Evolutionary conservation across 1,140 invertebrate species (phyloP).

Genomic region (Megathymus violae): DNA sequence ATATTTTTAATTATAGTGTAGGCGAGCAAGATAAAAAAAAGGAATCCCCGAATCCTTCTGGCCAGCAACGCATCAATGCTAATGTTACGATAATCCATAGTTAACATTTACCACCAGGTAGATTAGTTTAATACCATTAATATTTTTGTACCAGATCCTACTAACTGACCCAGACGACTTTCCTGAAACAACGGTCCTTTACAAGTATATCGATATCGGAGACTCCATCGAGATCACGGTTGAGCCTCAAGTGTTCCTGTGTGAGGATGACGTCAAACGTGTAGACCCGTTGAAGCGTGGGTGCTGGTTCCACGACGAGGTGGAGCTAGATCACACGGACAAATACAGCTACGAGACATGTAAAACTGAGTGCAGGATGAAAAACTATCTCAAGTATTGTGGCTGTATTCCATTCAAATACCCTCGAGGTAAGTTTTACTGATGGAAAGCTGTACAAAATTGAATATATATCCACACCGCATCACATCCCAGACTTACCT

Average conservation of each 20-base stretch:
- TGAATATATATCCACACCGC: too few relatives aligned
- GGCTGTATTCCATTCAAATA: constrained; percentile 71
- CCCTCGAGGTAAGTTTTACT: constrained; percentile 53
- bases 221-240: constrained; percentile 65
- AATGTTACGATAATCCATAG: too few relatives aligned
- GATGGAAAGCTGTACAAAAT: too few relatives aligned
- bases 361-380: constrained; percentile 67
- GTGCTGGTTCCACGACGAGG: constrained; percentile 71
- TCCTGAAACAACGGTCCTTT: constrained; percentile 62
- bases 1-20: too few relatives aligned
- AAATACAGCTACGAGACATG: constrained; percentile 74
- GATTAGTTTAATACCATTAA: too few relatives aligned
- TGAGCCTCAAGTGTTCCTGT: constrained; percentile 57
- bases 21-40: too few relatives aligned
- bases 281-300: constrained; percentile 48
- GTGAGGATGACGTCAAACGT: constrained; percentile 47
- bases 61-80: too few relatives aligned
- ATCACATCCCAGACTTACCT: too few relatives aligned
- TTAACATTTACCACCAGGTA: too few relatives aligned
- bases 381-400: constrained; percentile 52
- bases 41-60: too few relatives aligned
- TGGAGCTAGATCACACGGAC: constrained; percentile 53
- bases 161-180: constrained; percentile 69
- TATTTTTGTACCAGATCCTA: constrained; percentile 58
- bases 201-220: constrained; percentile 52